Percentiles rank a stretch among this genome's conserved stretches.
These are phyloP conservation scores for Megaptera novaeangliae DNA, from an alignment of 2,113 vertebrate species.

Conservation along the genomic window DNA sequence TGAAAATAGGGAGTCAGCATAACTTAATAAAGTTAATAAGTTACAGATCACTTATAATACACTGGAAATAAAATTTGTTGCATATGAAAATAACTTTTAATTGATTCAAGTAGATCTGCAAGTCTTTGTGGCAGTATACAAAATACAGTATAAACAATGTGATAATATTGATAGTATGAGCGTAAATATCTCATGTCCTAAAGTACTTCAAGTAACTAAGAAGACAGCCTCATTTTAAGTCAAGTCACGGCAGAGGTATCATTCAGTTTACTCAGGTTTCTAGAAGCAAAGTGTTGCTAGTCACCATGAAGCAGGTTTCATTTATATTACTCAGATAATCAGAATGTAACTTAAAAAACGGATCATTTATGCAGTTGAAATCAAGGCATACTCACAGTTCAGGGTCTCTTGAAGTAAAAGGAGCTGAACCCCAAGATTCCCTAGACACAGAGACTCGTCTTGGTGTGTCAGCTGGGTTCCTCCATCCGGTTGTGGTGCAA, in stretches of 20 bases:
- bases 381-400: constrained; percentile 67
- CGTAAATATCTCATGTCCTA: not conserved
- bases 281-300: constrained; percentile 18
- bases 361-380: not conserved
- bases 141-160: not conserved
- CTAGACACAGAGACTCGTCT: constrained; percentile 5
- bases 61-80: not conserved
- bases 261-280: not conserved
- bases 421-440: constrained; percentile 44
- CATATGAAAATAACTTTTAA: constrained; percentile 23
- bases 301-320: constrained; percentile 15
- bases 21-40: constrained; percentile 29
- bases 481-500: constrained; percentile 57
- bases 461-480: constrained; percentile 56
- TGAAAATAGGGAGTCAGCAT: not conserved
- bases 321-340: constrained; percentile 31
- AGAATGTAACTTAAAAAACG: constrained; percentile 2
- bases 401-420: constrained; percentile 39
- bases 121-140: not conserved
- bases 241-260: not conserved
- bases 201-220: constrained; percentile 12
- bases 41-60: not conserved
- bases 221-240: constrained; percentile 13
- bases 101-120: not conserved
- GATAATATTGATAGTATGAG: not conserved